Evolutionary conservation across 2,113 vertebrate genomes (phyloP).

Genomic region (Pyxicephalus adspersus): DNA sequence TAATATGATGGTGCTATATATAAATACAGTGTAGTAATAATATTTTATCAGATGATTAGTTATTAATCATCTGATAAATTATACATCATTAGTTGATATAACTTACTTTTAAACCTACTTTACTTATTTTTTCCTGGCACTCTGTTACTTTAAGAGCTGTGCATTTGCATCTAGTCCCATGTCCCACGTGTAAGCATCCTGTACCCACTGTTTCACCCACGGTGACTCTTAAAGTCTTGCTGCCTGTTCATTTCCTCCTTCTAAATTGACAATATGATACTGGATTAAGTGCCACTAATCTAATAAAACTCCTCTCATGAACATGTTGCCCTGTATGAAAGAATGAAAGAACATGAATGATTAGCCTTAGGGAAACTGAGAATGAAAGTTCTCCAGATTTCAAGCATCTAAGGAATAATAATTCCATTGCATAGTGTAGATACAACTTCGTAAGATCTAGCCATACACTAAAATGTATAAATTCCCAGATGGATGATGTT

Average conservation of each 20-base stretch:
- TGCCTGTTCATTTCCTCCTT: conserved; percentile 56
- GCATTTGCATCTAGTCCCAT: too few relatives aligned
- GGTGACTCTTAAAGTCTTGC: conserved; percentile 59
- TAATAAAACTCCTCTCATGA: conserved; percentile 66
- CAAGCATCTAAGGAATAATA: conserved; percentile 7
- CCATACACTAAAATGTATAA: background rate
- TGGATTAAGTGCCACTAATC: conserved; percentile 72
- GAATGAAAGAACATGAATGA: conserved; percentile 39
- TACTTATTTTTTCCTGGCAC: too few relatives aligned
- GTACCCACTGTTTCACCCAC: too few relatives aligned
- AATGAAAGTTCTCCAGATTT: conserved; percentile 28
- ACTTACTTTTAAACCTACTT: too few relatives aligned
- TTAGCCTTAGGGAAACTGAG: conserved; percentile 30
- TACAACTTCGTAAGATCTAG: background rate
- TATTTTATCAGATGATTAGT: too few relatives aligned
- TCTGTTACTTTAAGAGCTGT: too few relatives aligned
- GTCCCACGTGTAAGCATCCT: too few relatives aligned
- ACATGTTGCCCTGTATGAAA: conserved; percentile 58
- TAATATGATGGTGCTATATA: too few relatives aligned
- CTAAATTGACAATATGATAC: conserved; percentile 63
- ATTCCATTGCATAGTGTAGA: conserved; percentile 7
- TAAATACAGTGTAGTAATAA: too few relatives aligned
- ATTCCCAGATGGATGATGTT: too few relatives aligned
- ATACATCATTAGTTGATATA: too few relatives aligned
- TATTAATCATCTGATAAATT: too few relatives aligned